Conservation (phyloP, 2,888 invertebrate genomes). For the Aromia moschata region DNA sequence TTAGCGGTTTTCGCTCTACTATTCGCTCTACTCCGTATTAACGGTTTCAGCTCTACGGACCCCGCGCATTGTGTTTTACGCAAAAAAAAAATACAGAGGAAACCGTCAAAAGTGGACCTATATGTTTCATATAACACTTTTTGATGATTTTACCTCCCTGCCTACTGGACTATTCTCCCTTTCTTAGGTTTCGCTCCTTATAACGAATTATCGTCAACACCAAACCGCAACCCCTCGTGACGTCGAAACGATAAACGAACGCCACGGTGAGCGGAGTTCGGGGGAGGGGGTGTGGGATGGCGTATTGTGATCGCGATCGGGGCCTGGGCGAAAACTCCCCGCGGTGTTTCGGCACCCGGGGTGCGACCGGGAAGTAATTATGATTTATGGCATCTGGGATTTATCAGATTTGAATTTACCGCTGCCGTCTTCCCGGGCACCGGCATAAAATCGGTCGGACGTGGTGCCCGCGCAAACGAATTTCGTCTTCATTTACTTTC, state of each 20-base stretch:
- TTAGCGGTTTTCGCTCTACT: too few relatives aligned
- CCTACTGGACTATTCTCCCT: too few relatives aligned
- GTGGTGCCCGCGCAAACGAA: background rate
- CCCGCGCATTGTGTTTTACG: too few relatives aligned
- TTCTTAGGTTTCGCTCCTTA: too few relatives aligned
- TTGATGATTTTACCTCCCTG: too few relatives aligned
- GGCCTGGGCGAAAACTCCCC: constrained; percentile 1
- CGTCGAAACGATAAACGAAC: background rate
- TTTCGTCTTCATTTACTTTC: too few relatives aligned
- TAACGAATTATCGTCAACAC: background rate
- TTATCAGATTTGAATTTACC: constrained; percentile 27
- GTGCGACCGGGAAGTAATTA: constrained; percentile 16
- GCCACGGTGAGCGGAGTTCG: too few relatives aligned
- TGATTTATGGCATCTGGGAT: constrained; percentile 24
- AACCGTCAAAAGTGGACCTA: too few relatives aligned
- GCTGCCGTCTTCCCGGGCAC: background rate
- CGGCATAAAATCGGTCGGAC: constrained; percentile 15
- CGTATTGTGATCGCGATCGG: constrained; percentile 5
- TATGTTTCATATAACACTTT: too few relatives aligned
- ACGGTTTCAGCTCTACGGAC: too few relatives aligned
- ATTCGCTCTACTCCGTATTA: too few relatives aligned
- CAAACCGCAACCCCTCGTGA: constrained; percentile 3
- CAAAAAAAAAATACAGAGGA: too few relatives aligned
- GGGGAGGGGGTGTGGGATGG: background rate
- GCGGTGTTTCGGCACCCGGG: background rate